Evolutionary conservation across 2,888 invertebrate species (phyloP).

Genomic region (Cyrtodaria siliqua): DNA sequence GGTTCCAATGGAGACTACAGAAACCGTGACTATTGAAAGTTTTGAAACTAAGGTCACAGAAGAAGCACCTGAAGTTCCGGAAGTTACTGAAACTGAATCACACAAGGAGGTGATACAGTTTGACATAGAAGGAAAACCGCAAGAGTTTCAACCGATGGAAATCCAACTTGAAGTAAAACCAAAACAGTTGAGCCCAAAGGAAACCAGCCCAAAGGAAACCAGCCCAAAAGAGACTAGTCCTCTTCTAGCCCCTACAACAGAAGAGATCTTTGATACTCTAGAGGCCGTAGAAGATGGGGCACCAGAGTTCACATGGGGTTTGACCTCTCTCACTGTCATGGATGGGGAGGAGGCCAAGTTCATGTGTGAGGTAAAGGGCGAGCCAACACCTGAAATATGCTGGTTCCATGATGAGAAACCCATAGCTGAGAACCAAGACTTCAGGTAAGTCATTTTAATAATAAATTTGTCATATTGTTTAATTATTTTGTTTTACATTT

Average conservation of each 20-base stretch:
- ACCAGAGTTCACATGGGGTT: slow-evolving; percentile 92
- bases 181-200: slow-evolving; percentile 53
- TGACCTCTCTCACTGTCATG: slow-evolving; percentile 93
- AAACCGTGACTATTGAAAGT: slow-evolving; percentile 42
- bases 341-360: slow-evolving; percentile 95
- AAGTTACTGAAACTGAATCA: slow-evolving; percentile 54
- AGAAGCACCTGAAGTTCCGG: slow-evolving; percentile 56
- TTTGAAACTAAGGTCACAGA: slow-evolving; percentile 55
- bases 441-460: slow-evolving; percentile 57
- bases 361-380: slow-evolving; percentile 80
- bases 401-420: slow-evolving; percentile 95
- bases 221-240: slow-evolving; percentile 50
- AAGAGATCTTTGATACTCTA: slow-evolving; percentile 83
- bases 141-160: slow-evolving; percentile 60
- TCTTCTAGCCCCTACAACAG: slow-evolving; percentile 58
- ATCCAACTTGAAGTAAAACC: slow-evolving; percentile 60
- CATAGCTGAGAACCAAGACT: slow-evolving; percentile 81
- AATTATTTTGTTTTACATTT: no score
- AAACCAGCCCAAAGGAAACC: slow-evolving; percentile 58
- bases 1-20: slow-evolving; percentile 51
- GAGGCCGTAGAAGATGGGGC: slow-evolving; percentile 87
- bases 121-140: slow-evolving; percentile 66
- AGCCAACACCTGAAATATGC: slow-evolving; percentile 87
- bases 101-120: slow-evolving; percentile 66
- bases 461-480: no score